These are phyloP conservation scores for Aproaerema taeniolella DNA, from an alignment of 2,888 invertebrate species.

Conservation along the genomic window DNA sequence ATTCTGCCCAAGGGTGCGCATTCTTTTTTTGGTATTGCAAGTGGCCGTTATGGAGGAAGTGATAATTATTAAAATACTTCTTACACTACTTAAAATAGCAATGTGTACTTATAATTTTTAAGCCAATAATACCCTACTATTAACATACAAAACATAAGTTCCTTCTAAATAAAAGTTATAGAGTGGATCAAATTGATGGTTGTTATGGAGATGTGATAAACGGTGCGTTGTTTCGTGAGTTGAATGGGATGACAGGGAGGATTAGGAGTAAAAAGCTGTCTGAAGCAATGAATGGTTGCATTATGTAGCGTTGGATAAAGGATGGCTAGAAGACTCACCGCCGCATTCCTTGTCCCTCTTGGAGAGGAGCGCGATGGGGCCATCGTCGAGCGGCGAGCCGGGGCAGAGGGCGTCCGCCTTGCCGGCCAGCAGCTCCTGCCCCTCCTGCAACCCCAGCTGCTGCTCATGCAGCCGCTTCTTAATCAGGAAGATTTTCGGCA, in stretches of 20 bases:
- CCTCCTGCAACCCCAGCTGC: slow-evolving; percentile 89
- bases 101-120: no score
- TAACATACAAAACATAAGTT: no score
- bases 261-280: slow-evolving; percentile 23
- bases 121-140: no score
- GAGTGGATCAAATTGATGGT: no score
- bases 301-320: slow-evolving; percentile 22
- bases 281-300: slow-evolving; percentile 29
- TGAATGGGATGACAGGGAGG: slow-evolving; percentile 23
- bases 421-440: slow-evolving; percentile 84
- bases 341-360: slow-evolving; percentile 65
- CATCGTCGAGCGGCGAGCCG: slow-evolving; percentile 74
- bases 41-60: slow-evolving; percentile 65
- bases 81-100: slow-evolving; percentile 7
- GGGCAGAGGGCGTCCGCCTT: slow-evolving; percentile 81
- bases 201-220: no score
- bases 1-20: slow-evolving; percentile 55
- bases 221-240: slow-evolving; percentile 19
- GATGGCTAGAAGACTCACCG: slow-evolving; percentile 43
- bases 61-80: slow-evolving; percentile 39
- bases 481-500: slow-evolving; percentile 96
- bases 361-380: slow-evolving; percentile 80
- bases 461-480: slow-evolving; percentile 95
- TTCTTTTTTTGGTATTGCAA: slow-evolving; percentile 50
- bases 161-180: no score